Base-by-base conservation (phyloP, 2,888 invertebrate genomes). In the Bembecia ichneumoniformis region DNA sequence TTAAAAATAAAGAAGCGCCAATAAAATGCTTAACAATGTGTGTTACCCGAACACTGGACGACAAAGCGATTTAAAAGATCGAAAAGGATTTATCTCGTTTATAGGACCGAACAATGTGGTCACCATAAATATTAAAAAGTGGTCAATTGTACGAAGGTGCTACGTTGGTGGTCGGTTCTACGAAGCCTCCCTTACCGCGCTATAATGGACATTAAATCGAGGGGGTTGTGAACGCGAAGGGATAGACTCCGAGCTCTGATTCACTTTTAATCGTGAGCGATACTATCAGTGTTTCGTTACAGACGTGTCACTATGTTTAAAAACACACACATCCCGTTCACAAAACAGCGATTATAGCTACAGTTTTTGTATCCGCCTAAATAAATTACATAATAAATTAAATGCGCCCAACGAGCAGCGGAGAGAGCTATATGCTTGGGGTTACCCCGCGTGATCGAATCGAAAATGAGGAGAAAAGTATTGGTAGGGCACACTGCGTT, bases 241-340 rank as follows among this genome's bases (percentile, higher is more conserved):
- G 58, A 68, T 73, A 69, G 28, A 73, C 77, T 73, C 74, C 74
- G 71, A 71, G 68, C 66, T 56, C 76, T 82, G 83, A 82, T 83
- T 82, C 82, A 83, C 75, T 78, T 76, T 74, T 74, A 81, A 78
- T 79, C 79, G 82, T 78, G 79, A 67, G 63, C 55, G 84, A 83
- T 84, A 74, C 67, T 77, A 84, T 84, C 84, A 74, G 79, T 74
- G 76, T 79, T 80, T 74, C 76, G 82, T 82, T 82, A 80, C 80
- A 66, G 59, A 57, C 61, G 60, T 54, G 60, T 55, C 48, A 52
- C 49, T 49, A 49, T 44, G 28, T 28, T 28, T 9, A 28, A 28
- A 28, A 7, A 28, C 28, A 0, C 0, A 28, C 28, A 28, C 28
- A 9, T 9, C 7, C 9, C 28, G 2, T 28, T 28, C 28, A 28